Percentiles rank a stretch among this genome's conserved stretches.
phyloP scores from a whole-genome alignment of 2,113 vertebrate genomes.

The Coracopsis vasa region DNA sequence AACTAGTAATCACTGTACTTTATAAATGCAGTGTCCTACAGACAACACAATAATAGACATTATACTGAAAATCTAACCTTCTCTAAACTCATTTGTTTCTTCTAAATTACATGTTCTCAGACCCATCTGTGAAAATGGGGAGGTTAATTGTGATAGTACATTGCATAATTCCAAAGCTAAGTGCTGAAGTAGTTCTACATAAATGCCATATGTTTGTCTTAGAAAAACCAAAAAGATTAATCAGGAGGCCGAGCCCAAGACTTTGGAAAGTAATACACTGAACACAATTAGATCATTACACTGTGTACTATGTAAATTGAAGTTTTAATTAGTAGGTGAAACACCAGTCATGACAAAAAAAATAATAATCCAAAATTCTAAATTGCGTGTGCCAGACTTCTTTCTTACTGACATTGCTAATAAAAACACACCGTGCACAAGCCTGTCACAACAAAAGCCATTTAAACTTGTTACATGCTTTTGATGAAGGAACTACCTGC shows the following conservation, averaged over 20 bases:
- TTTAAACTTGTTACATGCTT: background rate
- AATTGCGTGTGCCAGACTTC: constrained; percentile 4
- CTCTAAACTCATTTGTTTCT: constrained; percentile 54
- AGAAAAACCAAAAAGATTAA: constrained; percentile 73
- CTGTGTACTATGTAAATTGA: constrained; percentile 44
- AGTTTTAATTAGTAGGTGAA: constrained; percentile 70
- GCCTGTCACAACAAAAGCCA: background rate
- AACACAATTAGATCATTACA: constrained; percentile 67
- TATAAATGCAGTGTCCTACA: background rate
- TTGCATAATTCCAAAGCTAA: constrained; percentile 72
- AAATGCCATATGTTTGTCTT: constrained; percentile 77
- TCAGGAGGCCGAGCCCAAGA: constrained; percentile 71
- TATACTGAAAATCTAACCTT: constrained; percentile 30
- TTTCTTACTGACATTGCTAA: background rate
- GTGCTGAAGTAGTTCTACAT: constrained; percentile 62
- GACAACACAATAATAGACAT: constrained; percentile 22
- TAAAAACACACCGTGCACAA: background rate
- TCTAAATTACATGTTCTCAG: constrained; percentile 72
- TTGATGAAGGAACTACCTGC: background rate
- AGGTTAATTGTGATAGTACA: constrained; percentile 73
- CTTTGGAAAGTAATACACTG: constrained; percentile 54
- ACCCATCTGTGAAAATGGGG: constrained; percentile 70
- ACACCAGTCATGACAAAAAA: constrained; percentile 5
- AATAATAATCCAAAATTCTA: background rate
- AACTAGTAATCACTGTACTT: background rate